A percentile compares a stretch with the other conserved stretches of the same genome.
Conservation (phyloP, 1,140 invertebrate genomes). For the Artemia franciscana region DNA sequence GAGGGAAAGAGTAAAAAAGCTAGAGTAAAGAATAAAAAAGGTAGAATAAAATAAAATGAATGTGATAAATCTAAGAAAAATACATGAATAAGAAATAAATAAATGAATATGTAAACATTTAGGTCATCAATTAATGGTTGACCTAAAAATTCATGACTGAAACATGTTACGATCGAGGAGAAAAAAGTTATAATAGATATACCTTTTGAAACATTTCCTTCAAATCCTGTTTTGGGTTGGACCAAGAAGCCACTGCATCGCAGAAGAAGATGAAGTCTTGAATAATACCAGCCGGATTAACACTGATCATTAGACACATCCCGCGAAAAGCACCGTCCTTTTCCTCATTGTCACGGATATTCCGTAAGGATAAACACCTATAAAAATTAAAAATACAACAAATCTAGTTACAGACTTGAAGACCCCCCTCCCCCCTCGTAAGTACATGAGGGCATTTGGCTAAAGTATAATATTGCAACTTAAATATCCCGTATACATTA, state of each 20-base stretch:
- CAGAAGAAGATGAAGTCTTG: conserved; percentile 97
- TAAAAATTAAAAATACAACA: conserved; percentile 2
- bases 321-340: conserved; percentile 99
- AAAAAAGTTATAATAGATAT: too few species aligned
- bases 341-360: conserved; percentile 97
- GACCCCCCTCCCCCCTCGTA: too few species aligned
- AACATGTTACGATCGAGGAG: too few species aligned
- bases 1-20: too few species aligned
- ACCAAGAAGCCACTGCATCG: conserved; percentile 97
- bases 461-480: background rate
- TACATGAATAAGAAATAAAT: too few species aligned
- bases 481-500: background rate
- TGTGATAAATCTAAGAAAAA: too few species aligned
- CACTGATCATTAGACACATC: conserved; percentile 94
- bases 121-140: too few species aligned
- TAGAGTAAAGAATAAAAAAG: too few species aligned
- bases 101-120: too few species aligned
- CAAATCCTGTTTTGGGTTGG: conserved; percentile 73
- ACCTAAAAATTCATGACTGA: too few species aligned
- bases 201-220: conserved; percentile 96
- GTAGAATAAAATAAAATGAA: too few species aligned
- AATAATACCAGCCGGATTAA: conserved; percentile 74
- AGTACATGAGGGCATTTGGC: background rate
- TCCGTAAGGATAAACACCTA: conserved; percentile 86
- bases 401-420: too few species aligned